Evolutionary conservation across 2,797 vertebrate genomes (phyloP).

Genomic region (Amblyopsis hoosieri): DNA sequence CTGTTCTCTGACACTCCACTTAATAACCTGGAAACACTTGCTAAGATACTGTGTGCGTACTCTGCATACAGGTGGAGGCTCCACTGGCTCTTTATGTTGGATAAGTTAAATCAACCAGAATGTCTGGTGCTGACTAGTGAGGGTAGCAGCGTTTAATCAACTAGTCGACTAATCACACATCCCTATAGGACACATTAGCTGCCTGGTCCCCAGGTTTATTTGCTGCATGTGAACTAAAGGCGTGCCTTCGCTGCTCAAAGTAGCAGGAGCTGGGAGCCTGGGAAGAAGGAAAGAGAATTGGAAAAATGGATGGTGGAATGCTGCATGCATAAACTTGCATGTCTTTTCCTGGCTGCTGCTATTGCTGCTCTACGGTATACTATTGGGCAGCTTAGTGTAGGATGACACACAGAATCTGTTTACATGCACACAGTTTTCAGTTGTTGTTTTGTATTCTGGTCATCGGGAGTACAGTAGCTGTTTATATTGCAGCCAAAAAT

Average conservation of each 20-base stretch:
- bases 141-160: too few species aligned
- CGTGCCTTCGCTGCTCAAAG: too few species aligned
- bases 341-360: not conserved
- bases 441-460: not conserved
- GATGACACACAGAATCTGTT: constrained; percentile 2
- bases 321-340: constrained; percentile 14
- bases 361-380: not conserved
- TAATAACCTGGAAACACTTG: too few species aligned
- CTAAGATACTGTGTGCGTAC: too few species aligned
- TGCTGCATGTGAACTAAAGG: not conserved
- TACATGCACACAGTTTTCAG: not conserved
- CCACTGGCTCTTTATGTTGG: too few species aligned
- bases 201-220: not conserved
- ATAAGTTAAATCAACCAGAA: too few species aligned
- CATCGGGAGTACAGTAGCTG: too few species aligned
- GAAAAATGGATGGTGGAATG: constrained; percentile 9
- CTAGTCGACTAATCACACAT: not conserved
- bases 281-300: not conserved
- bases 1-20: too few species aligned
- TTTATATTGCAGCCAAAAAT: not conserved
- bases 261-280: not conserved
- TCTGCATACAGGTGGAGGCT: too few species aligned
- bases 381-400: not conserved
- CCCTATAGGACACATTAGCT: not conserved
- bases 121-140: too few species aligned